A percentile compares a stretch with the other conserved stretches of the same genome.
Evolutionary conservation across 2,113 vertebrate species (phyloP).

Genomic region (Casuarius casuarius): DNA sequence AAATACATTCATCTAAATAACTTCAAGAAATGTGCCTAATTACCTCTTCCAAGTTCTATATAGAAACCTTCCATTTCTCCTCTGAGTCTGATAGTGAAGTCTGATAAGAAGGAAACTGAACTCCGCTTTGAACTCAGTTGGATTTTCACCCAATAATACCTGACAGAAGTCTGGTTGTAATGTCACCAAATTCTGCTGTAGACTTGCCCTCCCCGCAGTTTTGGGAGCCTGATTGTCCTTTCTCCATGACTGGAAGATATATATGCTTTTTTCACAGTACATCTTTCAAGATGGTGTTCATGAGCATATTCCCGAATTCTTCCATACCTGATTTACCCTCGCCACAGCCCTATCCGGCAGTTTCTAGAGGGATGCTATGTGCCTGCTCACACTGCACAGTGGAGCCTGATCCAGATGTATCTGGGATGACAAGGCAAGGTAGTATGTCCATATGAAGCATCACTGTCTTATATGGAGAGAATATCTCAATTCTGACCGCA

Average conservation of each 20-base stretch:
- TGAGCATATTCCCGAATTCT: not conserved
- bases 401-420: not conserved
- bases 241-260: not conserved
- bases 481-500: not conserved
- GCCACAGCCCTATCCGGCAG: not conserved
- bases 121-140: not conserved
- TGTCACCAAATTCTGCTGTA: not conserved
- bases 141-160: not conserved
- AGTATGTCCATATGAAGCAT: not conserved
- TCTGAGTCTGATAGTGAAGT: not conserved
- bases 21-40: not conserved
- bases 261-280: not conserved
- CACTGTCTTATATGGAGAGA: not conserved
- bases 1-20: not conserved
- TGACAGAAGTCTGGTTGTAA: not conserved
- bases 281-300: not conserved
- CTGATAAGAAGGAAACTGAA: not conserved
- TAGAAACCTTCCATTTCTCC: accelerated
- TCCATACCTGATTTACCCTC: not conserved
- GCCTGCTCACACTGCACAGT: not conserved
- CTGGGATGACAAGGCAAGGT: not conserved
- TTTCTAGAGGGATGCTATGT: not conserved
- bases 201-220: not conserved
- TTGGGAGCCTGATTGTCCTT: not conserved
- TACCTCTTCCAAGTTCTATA: not conserved